A percentile compares a stretch with the other conserved stretches of the same genome.
Conservation (phyloP, 2,113 vertebrate genomes). For the Zosterops lateralis region DNA sequence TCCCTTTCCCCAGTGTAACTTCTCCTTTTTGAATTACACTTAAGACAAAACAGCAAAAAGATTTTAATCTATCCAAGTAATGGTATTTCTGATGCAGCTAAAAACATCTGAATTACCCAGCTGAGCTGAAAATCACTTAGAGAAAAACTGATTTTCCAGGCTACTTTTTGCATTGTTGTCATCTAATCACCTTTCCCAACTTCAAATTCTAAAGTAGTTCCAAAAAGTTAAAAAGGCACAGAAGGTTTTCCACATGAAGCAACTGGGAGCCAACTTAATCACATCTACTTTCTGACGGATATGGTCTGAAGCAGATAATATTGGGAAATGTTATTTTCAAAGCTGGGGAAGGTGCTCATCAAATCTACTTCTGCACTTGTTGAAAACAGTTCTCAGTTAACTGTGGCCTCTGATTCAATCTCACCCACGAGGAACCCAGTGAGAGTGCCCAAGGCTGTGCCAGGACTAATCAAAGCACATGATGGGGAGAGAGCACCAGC, state of each 20-base stretch:
- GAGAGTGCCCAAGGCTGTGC: rapidly evolving
- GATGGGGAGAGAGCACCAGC: not conserved
- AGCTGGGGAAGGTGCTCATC: not conserved
- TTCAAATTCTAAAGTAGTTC: not conserved
- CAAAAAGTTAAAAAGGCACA: not conserved
- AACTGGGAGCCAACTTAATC: not conserved
- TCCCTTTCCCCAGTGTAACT: not conserved
- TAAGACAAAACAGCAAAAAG: not conserved
- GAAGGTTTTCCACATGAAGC: not conserved
- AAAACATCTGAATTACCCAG: not conserved
- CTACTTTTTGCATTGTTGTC: not conserved
- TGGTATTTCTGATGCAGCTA: not conserved
- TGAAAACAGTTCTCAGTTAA: not conserved
- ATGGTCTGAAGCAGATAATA: not conserved
- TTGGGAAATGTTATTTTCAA: not conserved
- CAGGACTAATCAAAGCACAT: not conserved
- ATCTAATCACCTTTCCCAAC: not conserved
- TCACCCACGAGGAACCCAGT: not conserved
- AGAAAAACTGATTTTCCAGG: not conserved
- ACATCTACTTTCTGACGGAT: not conserved
- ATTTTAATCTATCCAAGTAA: not conserved
- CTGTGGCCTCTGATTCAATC: not conserved
- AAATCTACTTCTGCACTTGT: not conserved
- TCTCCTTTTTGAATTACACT: not conserved
- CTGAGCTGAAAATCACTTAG: not conserved